Percentiles rank a stretch among this genome's conserved stretches.
Conservation (phyloP, 2,888 invertebrate genomes). For the Drosophila acutilabella region DNA sequence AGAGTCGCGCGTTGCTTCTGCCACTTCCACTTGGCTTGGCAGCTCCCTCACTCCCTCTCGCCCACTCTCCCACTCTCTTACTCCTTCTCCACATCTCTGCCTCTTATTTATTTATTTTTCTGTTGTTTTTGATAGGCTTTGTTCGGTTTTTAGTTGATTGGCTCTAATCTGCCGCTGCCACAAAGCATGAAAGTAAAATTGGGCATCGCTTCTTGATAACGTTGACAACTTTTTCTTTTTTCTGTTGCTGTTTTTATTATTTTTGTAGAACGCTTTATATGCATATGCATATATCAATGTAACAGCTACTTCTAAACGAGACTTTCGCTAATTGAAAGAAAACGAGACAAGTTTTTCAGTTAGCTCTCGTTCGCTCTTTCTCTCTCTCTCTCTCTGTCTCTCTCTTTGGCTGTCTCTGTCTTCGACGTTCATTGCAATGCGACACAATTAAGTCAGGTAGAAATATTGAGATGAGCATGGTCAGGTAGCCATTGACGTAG, state of each 20-base stretch:
- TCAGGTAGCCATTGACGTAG: constrained; percentile 30
- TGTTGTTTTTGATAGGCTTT: constrained; percentile 61
- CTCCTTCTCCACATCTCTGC: constrained; percentile 4
- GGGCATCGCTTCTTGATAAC: constrained; percentile 52
- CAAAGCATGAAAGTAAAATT: constrained; percentile 67
- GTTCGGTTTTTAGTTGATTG: constrained; percentile 50
- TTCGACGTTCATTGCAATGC: constrained; percentile 68
- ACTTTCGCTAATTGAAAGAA: constrained; percentile 77
- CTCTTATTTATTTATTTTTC: constrained; percentile 29
- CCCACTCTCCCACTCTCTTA: background rate
- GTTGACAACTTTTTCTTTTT: constrained; percentile 74
- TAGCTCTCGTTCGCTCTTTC: constrained; percentile 50
- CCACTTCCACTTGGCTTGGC: constrained; percentile 43
- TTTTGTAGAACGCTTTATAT: constrained; percentile 61
- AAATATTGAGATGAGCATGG: constrained; percentile 48
- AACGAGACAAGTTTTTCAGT: constrained; percentile 40
- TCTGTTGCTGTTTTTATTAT: no score
- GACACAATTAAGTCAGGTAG: constrained; percentile 72
- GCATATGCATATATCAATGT: constrained; percentile 50
- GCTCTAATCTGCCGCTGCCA: constrained; percentile 47
- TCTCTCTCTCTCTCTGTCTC: constrained; percentile 45
- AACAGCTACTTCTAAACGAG: constrained; percentile 47
- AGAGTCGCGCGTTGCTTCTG: constrained; percentile 53
- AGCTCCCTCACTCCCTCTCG: background rate
- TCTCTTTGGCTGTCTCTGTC: constrained; percentile 53